Evolutionary conservation across 2,888 invertebrate genomes (phyloP).

Genomic region (Calameuta filiformis): DNA sequence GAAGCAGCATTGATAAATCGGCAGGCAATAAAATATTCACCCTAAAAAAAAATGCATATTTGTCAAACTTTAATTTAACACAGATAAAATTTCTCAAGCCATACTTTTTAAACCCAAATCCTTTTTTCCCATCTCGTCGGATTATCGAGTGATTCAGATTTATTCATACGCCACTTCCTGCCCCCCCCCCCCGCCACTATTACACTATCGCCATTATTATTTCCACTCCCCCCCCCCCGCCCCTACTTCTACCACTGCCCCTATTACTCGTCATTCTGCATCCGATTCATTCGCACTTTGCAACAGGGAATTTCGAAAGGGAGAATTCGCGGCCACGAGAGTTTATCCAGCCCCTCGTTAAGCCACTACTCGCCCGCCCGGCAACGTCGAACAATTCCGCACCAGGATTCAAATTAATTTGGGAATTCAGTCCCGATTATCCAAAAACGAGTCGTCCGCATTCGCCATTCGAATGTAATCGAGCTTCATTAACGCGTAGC

Average conservation of each 20-base stretch:
- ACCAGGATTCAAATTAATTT: not conserved
- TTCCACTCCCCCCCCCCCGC: too few species aligned
- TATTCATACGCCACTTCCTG: not conserved
- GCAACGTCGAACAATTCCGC: not conserved
- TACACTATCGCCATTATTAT: not conserved
- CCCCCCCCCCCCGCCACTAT: not conserved
- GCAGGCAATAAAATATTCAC: too few species aligned
- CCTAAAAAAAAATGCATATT: not conserved
- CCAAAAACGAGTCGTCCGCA: not conserved
- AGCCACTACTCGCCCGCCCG: not conserved
- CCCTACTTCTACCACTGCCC: not conserved
- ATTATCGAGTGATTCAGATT: not conserved
- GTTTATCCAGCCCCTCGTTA: constrained; percentile 8
- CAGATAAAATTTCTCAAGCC: not conserved
- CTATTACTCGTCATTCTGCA: not conserved
- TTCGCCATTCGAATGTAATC: not conserved
- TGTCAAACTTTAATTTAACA: not conserved
- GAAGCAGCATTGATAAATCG: too few species aligned
- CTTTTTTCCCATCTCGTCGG: not conserved
- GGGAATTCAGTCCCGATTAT: not conserved
- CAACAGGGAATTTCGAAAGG: not conserved
- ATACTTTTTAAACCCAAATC: not conserved
- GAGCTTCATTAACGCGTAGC: not conserved
- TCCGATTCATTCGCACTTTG: not conserved
- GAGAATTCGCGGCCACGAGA: not conserved